Conservation (phyloP, 2,797 vertebrate species). For the Cossypha heuglini region DNA sequence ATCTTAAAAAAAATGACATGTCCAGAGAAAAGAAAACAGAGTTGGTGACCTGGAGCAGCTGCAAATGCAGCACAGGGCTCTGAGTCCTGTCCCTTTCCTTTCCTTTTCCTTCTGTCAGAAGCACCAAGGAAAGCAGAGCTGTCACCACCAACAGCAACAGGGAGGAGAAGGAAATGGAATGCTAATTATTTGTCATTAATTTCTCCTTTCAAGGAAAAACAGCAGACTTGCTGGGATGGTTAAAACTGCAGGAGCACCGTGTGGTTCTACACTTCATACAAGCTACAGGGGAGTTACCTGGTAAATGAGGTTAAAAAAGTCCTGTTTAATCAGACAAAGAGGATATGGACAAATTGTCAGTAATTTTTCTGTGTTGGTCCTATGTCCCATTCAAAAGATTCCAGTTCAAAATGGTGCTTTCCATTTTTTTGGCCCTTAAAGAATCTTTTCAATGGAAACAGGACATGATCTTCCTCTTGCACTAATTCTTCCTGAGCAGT, state of each 20-base stretch:
- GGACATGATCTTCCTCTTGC: background rate
- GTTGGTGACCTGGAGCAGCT: background rate
- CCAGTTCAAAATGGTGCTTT: background rate
- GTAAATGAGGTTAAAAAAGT: background rate
- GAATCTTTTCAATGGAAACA: background rate
- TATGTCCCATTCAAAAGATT: background rate
- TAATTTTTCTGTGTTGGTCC: background rate
- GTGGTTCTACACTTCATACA: background rate
- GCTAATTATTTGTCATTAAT: background rate
- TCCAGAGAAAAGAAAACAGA: background rate
- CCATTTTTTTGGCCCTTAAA: background rate
- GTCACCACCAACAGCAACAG: constrained; percentile 31
- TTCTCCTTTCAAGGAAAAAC: background rate
- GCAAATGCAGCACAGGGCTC: background rate
- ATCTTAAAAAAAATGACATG: background rate
- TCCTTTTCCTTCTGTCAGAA: background rate
- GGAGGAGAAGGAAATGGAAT: background rate
- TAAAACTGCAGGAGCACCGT: background rate
- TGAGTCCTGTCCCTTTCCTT: background rate
- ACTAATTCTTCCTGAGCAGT: background rate
- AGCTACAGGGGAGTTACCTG: background rate
- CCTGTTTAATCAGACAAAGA: background rate
- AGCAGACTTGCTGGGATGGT: background rate
- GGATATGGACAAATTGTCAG: background rate
- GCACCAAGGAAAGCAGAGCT: constrained; percentile 27